Conservation (phyloP, 2,888 invertebrate genomes). For the Cenopis cana region DNA sequence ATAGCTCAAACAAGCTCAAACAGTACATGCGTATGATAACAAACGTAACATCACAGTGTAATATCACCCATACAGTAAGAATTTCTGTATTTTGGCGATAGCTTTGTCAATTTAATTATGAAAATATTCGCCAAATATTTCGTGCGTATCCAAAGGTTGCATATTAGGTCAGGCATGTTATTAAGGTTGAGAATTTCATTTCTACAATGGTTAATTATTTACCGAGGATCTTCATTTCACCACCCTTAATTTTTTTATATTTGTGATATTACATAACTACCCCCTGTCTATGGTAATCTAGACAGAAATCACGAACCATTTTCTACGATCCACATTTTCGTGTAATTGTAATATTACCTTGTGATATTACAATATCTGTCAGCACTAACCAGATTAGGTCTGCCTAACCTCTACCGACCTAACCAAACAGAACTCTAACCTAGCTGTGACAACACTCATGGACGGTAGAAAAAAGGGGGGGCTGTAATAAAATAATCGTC, state of each 20-base stretch:
- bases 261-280: neutral
- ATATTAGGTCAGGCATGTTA: no score
- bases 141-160: no score
- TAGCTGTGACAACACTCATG: constrained; percentile 73
- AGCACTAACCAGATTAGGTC: constrained; percentile 3
- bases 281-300: neutral
- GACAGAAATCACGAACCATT: neutral
- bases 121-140: no score
- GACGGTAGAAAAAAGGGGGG: constrained; percentile 76
- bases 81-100: no score
- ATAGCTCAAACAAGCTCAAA: constrained; percentile 28
- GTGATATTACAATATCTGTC: constrained; percentile 12
- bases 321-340: neutral
- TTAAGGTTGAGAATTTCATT: no score
- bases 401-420: constrained; percentile 12
- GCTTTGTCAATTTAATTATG: no score
- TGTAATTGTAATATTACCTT: neutral
- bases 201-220: no score
- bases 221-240: no score
- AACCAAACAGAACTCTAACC: constrained; percentile 56
- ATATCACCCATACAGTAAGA: neutral
- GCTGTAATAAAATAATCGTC: constrained; percentile 9
- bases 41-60: constrained; percentile 12
- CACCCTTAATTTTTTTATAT: no score
- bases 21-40: constrained; percentile 7